Evolutionary conservation across 2,888 invertebrate genomes (phyloP).

Genomic region (Ophion ellenae): DNA sequence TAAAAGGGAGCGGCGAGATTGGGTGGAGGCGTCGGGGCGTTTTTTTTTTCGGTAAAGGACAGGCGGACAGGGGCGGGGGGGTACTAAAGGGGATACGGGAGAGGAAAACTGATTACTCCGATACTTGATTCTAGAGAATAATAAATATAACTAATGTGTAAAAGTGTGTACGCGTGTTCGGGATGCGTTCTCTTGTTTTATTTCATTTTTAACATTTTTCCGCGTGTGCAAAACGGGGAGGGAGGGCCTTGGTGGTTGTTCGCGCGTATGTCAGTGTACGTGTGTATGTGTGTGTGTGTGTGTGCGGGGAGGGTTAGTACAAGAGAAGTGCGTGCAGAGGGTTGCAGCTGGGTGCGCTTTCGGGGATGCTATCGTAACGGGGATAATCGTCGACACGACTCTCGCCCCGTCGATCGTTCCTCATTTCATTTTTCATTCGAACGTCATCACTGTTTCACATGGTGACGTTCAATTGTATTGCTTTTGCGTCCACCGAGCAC

Average conservation of each 20-base stretch:
- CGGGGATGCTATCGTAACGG: constrained; percentile 80
- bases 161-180: constrained; percentile 62
- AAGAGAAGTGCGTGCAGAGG: constrained; percentile 83
- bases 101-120: constrained; percentile 63
- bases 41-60: constrained; percentile 31
- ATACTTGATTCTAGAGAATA: constrained; percentile 81
- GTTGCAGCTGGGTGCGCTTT: constrained; percentile 82
- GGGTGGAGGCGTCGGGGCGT: constrained; percentile 23
- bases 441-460: constrained; percentile 79
- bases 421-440: constrained; percentile 64
- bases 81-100: not conserved
- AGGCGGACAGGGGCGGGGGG: constrained; percentile 9
- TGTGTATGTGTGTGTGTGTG: constrained; percentile 12
- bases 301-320: constrained; percentile 77
- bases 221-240: constrained; percentile 31
- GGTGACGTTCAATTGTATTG: constrained; percentile 83
- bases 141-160: constrained; percentile 83
- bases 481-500: constrained; percentile 82
- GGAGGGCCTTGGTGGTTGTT: constrained; percentile 21
- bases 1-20: constrained; percentile 74
- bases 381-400: constrained; percentile 70
- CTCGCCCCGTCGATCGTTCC: constrained; percentile 48
- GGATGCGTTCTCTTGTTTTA: constrained; percentile 11
- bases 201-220: constrained; percentile 24
- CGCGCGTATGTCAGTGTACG: constrained; percentile 1